Base-by-base conservation (phyloP, 1,140 invertebrate genomes). In the Aphelenchoides besseyi region DNA sequence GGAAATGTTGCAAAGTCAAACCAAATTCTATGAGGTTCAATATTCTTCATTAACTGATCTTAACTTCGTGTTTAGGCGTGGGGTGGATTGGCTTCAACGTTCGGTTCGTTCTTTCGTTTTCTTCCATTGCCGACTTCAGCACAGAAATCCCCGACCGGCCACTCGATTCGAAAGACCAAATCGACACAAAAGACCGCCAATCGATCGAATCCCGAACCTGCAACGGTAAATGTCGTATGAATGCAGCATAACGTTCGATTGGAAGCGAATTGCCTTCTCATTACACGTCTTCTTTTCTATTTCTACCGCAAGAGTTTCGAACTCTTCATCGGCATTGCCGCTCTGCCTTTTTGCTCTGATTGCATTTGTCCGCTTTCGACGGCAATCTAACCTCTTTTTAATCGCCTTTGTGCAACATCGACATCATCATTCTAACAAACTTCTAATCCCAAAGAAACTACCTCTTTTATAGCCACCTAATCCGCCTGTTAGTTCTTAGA, bases 11-110 rank as follows among this genome's bases (percentile, higher is more conserved):
- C 63, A 66, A 53, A 36, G 32, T n/a, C 63, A 66, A 32, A 37
- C 63, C 12, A 33, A 37, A 33, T 66, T 66, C 30, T 66, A 32
- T 8, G 63, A 66, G 1, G 59, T 61, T 36, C n/a, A 61, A 48
- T 18, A 61, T 61, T 0, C n/a, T 30, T n/a, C n/a, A 61, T 9
- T 59, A 18, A 9, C 23, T 59, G 9, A 9, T 59, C 9, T 59
- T 61, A n/a, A n/a, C 30, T 61, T 61, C 2, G n/a, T 61, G n/a
- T 61, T 28, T 26, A 61, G 59, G 63, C 63, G 1, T 66, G 63
- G 63, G 16, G 16, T 33, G 63, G 63, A 1, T 33, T 66, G 1
- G 63, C 63, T 28, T 28, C 30, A 53, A 66, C 63, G 9, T 33
- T 66, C 41, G 16, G 16, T 32, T 36, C 32, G 16, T 66, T 66